These are phyloP conservation scores for Sus scrofa DNA, from an alignment of 2,113 vertebrate species.

Conservation along the genomic window DNA sequence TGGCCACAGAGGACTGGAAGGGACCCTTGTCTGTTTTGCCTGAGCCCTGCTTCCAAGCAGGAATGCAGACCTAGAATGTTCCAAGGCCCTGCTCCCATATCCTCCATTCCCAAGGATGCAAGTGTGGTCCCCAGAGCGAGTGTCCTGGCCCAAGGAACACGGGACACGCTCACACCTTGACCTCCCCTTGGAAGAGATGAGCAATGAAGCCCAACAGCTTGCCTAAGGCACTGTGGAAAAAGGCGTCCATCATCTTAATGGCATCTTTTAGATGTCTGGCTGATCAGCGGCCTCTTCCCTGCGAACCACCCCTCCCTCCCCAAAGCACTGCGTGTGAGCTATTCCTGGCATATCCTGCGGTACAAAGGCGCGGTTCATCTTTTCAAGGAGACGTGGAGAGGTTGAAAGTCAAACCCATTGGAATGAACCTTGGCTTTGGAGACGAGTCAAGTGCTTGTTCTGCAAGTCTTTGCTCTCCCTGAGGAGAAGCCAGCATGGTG, in stretches of 20 bases:
- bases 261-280: constrained; percentile 80
- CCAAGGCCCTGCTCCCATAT: not conserved
- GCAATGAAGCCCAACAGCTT: constrained; percentile 82
- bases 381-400: constrained; percentile 84
- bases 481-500: constrained; percentile 73
- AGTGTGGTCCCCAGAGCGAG: constrained; percentile 43
- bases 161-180: not conserved
- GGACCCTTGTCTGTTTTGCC: not conserved
- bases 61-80: not conserved
- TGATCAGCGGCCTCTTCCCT: constrained; percentile 62
- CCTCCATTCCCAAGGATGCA: not conserved
- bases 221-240: constrained; percentile 86
- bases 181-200: constrained; percentile 64
- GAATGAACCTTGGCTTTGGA: constrained; percentile 84
- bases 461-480: constrained; percentile 74
- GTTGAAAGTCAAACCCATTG: constrained; percentile 85
- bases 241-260: constrained; percentile 87
- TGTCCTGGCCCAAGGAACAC: not conserved
- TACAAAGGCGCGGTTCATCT: constrained; percentile 85
- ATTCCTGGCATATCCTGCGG: constrained; percentile 88
- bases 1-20: not conserved
- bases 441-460: constrained; percentile 78
- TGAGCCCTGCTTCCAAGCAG: not conserved
- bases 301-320: constrained; percentile 63
- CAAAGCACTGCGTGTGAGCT: constrained; percentile 85